Evolutionary conservation across 2,113 vertebrate species (phyloP), one percentile per base, ranked within the genome.

Genomic region (Aspidoscelis tigris): DNA sequence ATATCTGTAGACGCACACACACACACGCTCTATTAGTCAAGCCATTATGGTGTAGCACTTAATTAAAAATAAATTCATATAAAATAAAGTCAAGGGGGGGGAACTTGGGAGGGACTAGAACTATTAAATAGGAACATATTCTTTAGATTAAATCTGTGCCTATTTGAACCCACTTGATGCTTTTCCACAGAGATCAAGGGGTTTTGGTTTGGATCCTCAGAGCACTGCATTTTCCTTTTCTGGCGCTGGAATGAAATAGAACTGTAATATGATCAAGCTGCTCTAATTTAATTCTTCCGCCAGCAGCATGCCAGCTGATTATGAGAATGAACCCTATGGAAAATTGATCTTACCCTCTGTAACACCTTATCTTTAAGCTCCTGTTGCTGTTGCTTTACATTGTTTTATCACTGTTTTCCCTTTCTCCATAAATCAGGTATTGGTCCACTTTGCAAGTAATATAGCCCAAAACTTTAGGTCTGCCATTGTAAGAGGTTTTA

Each of bases 201-300:
- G 1, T 20, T 66, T 75, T 12, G 71, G 79, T 12, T 70, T 14
- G 55, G 78, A 66, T 1, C 8, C 7, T 0, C 83, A 43, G 8
- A 22, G 3, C 22, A 68, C 76, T 65, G 2, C 33, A 87, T 84
- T 79, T 66, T 53, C 58, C 50, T 85, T 82, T 89, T 86, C 3
- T 33, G n/a, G 61, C 10, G 82, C 41, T 41, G 24, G 58, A 85
- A 55, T 77, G 72, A 84, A 86, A 80, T 16, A n/a, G 85, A 43
- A 26, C 55, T 66, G 0, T 33, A 81, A 86, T 84, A 80, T 86
- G 90, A 84, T 58, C 43, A 65, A 82, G 61, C 21, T 77, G 2
- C 78, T 75, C 74, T 91, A 91, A 90, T 92, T 90, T 81, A 90
- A 90, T 76, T 88, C 87, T 91, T 93, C 90, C 88, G 64, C 78